phyloP scores from a whole-genome alignment of 2,113 vertebrate genomes.

The Mesocricetus auratus region DNA sequence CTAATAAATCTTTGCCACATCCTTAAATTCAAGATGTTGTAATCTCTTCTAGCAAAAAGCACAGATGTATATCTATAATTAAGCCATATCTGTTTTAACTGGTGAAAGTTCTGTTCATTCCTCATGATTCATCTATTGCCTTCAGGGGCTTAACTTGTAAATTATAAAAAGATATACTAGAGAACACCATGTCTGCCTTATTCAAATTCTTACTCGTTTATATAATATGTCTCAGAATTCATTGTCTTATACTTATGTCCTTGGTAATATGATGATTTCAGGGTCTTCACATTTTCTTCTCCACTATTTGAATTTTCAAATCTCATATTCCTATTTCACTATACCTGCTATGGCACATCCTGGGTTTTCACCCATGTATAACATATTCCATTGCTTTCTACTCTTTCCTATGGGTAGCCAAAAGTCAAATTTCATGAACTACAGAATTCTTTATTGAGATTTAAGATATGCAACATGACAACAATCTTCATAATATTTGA shows the following conservation, averaged over 20 bases:
- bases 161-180: background rate
- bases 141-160: background rate
- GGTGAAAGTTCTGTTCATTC: background rate
- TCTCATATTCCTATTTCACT: too few species aligned
- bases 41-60: background rate
- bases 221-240: rapidly evolving
- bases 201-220: background rate
- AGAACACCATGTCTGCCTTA: background rate
- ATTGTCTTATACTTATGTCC: background rate
- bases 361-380: too few species aligned
- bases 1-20: background rate
- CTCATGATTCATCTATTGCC: background rate
- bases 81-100: background rate
- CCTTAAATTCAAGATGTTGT: rapidly evolving
- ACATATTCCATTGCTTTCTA: too few species aligned
- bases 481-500: too few species aligned
- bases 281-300: background rate
- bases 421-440: too few species aligned
- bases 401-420: too few species aligned
- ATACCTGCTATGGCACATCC: too few species aligned
- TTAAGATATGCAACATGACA: too few species aligned
- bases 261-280: background rate
- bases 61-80: background rate
- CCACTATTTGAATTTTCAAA: too few species aligned
- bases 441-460: too few species aligned